Evolutionary conservation across 2,113 vertebrate species (phyloP), one percentile per base, ranked within the genome.

Genomic region (Microtus richardsoni): DNA sequence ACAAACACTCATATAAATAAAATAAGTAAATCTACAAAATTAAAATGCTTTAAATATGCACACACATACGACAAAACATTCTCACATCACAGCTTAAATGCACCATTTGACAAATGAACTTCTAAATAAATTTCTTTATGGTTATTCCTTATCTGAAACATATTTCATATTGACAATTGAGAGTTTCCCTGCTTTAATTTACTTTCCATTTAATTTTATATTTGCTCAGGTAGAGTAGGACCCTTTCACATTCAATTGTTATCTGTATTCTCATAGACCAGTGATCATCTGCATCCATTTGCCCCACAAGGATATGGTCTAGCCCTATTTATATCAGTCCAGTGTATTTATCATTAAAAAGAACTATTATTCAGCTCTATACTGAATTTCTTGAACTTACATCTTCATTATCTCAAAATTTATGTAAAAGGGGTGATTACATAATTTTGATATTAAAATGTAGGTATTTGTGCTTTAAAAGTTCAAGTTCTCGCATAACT

Each of bases 81-180:
- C 54, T 17, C 28, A 52, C 22, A 26, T 3, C 47, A 78, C 16
- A 44, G 62, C 54, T 75, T 85, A 92, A 70, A 80, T 54, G 0
- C n/a, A 75, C 80, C 41, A 39, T 49, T 58, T 58, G 54, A 21
- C 19, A 77, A 54, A 44, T 89, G 66, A 94, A 33, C 22, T 89
- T 77, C 58, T 93, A 85, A 73, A 91, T 78, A 95, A 58, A 79
- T 68, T 47, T 89, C 44, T 70, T 91, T 47, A 54, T 84, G 39
- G n/a, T 89, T 86, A 91, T 41, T 64, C 41, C 71, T 89, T 19
- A 86, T 41, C 47, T 21, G 10, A n/a, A 28, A 10, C 49, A 11
- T 54, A 64, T 2, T 74, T 68, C 21, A 70, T 41, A 52, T 16
- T 77, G 39, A 80, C 21, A 87, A 78, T 36, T 74, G 12, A 24